Base-by-base conservation (phyloP, 2,113 vertebrate species). In the Cranoglanis bouderius region DNA sequence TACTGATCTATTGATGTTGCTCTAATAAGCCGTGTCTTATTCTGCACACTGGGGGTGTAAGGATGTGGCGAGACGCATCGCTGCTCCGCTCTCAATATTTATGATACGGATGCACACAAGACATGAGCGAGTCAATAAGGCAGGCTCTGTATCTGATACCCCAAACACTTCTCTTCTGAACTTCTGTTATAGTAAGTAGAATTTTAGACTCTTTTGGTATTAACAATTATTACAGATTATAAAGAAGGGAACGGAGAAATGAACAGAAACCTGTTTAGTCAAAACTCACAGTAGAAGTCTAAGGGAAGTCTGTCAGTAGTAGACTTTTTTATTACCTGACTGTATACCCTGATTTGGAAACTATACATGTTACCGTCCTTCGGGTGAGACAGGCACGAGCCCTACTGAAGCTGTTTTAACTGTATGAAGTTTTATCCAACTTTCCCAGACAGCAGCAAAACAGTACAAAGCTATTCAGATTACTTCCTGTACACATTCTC, bases 1-100 rank as follows among this genome's bases (percentile, higher is more conserved):
- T 55, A 78, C 61, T 70, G 83, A 43, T 85, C 88, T 89, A 85
- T 81, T 85, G 83, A 81, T 81, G 38, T 32, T 43, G 40, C n/a
- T 40, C 70, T 88, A 85, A 88, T 84, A 49, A 88, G 70, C n/a
- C 29, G 51, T 85, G 55, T 80, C 83, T 65, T 80, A 67, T 10
- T 57, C 35, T 46, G 43, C 35, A n/a, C 51, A 57, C 35, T 7
- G n/a, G 19, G 51, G 16, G 24, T 19, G 24, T 78, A 49, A 61
- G n/a, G 70, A 19, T 35, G n/a, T 46, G 24, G 40, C 29, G 26
- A 49, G 35, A 82, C 14, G 5, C 40, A 24, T 21, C 70, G 7
- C 18, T 24, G 70, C 67, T 38, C 18, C 7, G 67, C 67, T 38
- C 35, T 7, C 18, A 6, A 4, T 74, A 10, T 24, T 8, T 74